Conservation (phyloP, 2,113 vertebrate species). For the Notothenia rossii region DNA sequence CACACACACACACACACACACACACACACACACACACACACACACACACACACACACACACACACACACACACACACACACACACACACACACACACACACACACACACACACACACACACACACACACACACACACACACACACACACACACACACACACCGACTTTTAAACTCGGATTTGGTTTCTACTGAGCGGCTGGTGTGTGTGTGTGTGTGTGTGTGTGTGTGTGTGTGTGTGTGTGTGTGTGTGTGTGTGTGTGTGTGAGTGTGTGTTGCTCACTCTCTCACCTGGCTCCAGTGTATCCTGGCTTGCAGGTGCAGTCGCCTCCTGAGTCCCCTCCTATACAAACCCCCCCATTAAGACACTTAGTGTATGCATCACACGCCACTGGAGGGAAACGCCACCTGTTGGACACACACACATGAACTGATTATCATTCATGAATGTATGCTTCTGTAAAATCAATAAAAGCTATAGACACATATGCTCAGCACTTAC, state of each 20-base stretch:
- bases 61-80: neutral
- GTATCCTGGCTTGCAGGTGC: conserved; percentile 90
- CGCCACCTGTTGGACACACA: conserved; percentile 82
- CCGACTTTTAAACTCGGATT: conserved; percentile 21
- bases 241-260: too few species aligned
- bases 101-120: neutral
- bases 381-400: conserved; percentile 86
- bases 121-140: neutral
- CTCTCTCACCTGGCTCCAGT: conserved; percentile 86
- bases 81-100: neutral
- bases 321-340: conserved; percentile 87
- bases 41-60: neutral
- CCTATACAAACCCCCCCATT: conserved; percentile 85
- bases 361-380: conserved; percentile 85
- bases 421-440: neutral
- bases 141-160: neutral
- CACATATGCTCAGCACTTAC: too few species aligned
- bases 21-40: neutral
- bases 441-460: neutral
- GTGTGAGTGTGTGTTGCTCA: too few species aligned
- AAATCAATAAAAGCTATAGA: too few species aligned
- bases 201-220: neutral
- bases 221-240: too few species aligned
- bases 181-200: neutral
- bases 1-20: conserved; percentile 1